Conservation (phyloP, 2,888 invertebrate species). For the Leucophenga maculata region DNA sequence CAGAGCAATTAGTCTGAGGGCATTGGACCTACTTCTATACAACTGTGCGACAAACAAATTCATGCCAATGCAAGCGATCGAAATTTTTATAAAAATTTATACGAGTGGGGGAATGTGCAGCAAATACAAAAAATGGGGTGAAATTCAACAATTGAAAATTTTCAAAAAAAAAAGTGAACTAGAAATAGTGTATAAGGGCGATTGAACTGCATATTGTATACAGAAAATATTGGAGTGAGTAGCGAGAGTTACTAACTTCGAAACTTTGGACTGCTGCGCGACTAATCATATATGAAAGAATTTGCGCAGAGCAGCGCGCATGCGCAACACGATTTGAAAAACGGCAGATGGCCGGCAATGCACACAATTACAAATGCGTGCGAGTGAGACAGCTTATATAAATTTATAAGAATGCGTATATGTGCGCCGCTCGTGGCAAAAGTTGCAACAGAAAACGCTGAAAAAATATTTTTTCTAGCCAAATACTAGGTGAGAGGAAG, state of each 20-base stretch:
- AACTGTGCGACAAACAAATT: neutral
- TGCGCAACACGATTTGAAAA: constrained; percentile 31
- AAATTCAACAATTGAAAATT: constrained; percentile 25
- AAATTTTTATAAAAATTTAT: constrained; percentile 1
- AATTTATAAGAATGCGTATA: neutral
- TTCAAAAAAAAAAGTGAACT: constrained; percentile 1
- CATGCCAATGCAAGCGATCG: neutral
- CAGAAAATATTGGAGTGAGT: too few species aligned
- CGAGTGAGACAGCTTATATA: constrained; percentile 14
- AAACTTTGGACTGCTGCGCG: neutral
- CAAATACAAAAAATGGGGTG: constrained; percentile 11
- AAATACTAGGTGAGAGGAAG: neutral
- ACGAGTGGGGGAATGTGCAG: constrained; percentile 4
- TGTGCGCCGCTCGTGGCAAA: neutral
- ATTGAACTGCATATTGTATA: constrained; percentile 7
- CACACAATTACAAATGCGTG: neutral
- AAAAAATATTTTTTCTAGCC: neutral
- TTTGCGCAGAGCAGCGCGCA: constrained; percentile 33
- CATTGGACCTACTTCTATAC: constrained; percentile 8
- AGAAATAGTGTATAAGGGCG: constrained; percentile 17
- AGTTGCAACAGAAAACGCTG: too few species aligned
- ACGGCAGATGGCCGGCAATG: constrained; percentile 37
- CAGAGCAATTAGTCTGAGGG: neutral
- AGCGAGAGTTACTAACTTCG: neutral
- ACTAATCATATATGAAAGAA: constrained; percentile 32